Base-by-base conservation (phyloP, 1,140 invertebrate species). In the Papilio machaon region DNA sequence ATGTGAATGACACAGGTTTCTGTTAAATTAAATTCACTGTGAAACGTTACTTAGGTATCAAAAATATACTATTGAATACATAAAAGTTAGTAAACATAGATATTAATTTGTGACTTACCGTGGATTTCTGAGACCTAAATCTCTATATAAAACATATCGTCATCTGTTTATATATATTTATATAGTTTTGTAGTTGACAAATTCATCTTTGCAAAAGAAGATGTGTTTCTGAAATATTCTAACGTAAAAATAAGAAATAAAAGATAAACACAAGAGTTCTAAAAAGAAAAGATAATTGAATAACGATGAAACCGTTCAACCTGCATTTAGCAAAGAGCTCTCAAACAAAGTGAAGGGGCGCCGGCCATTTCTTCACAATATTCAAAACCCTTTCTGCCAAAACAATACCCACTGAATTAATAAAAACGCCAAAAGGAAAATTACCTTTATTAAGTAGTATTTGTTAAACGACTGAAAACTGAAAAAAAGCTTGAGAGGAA, bases 351-450 rank as follows among this genome's bases (percentile, higher is more conserved):
- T 70, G 64, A 70, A 70, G 30, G 30, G 6, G 60, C 19, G 60
- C 8, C 19, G 60, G 64, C 64, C 64, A 38, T 70, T 70, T 70
- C 64, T 70, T 70, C 30, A 70, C 64, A 70, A 70, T 70, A 70
- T 70, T 70, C 30, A 70, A 70, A 70, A 70, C 30, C 64, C 64
- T 70, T 64, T 70, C 64, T 35, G 30, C 64, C 23, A 70, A 70
- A 30, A 70, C 64, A 70, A 70, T 70, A 70, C 64, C 64, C 64
- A 70, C 30, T 70, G 64, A 70, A 70, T 70, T 70, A 70, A 70
- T 70, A 70, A 70, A 35, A 70, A 70, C 64, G 64, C 3, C 64
- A 15, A 38, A 35, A 15, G 30, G 64, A 35, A 70, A 70, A 70
- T 70, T 70, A 70, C 64, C 30, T 70, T 70, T 70, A 70, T 70